These are phyloP conservation scores for Trididemnum clinides DNA, from an alignment of 23 tunicate genomes.

Conservation along the genomic window DNA sequence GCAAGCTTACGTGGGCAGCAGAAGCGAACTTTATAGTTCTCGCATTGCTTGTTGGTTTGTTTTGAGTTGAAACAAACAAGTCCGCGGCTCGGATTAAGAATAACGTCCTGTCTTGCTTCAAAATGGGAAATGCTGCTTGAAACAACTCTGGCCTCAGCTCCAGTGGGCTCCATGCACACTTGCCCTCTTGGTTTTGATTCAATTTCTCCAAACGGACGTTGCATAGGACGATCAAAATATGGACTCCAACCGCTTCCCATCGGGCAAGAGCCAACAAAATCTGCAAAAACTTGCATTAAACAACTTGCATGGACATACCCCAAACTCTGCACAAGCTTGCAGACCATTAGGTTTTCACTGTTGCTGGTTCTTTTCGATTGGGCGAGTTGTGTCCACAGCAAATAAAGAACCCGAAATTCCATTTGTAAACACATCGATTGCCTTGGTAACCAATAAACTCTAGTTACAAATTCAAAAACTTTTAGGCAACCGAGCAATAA, in stretches of 20 bases:
- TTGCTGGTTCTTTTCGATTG: too few species aligned
- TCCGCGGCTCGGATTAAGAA: background rate
- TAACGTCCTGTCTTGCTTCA: constrained; percentile 4
- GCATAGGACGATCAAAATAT: constrained; percentile 6
- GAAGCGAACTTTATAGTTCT: constrained; percentile 77
- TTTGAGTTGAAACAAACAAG: background rate
- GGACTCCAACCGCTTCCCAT: constrained; percentile 19
- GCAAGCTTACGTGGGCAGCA: constrained; percentile 59
- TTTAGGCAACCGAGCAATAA: too few species aligned
- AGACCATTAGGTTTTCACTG: too few species aligned
- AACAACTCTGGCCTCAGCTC: constrained; percentile 31
- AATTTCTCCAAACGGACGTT: constrained; percentile 20
- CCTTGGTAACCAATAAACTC: too few species aligned
- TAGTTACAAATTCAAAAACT: too few species aligned
- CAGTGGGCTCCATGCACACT: constrained; percentile 41
- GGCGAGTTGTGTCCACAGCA: too few species aligned
- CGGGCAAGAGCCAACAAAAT: constrained; percentile 33
- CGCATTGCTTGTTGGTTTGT: constrained; percentile 34
- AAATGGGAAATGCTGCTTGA: background rate
- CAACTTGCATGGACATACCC: too few species aligned
- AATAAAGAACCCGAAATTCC: too few species aligned
- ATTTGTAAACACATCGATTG: too few species aligned
- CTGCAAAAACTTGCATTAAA: too few species aligned
- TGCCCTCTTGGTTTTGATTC: constrained; percentile 1
- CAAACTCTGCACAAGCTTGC: too few species aligned